Evolutionary conservation across 1,140 invertebrate species (phyloP).

Genomic region (Streblospio benedicti): DNA sequence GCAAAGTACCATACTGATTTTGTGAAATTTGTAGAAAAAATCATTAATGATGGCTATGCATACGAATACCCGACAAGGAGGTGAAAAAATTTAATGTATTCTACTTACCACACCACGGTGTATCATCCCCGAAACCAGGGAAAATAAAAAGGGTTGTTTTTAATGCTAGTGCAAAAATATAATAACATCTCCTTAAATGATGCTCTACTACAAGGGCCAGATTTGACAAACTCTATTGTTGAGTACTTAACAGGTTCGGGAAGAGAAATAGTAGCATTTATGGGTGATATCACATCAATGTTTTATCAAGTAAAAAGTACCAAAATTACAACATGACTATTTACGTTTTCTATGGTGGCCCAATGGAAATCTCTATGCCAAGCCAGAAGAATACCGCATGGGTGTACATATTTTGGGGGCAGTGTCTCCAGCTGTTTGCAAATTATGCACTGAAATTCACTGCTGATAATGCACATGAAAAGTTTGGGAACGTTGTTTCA

Average conservation of each 20-base stretch:
- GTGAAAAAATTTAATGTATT: too few species aligned
- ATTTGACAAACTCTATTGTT: not conserved
- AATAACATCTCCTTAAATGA: not conserved
- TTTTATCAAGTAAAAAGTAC: not conserved
- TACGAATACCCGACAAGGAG: too few species aligned
- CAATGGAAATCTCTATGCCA: too few species aligned
- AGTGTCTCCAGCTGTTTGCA: not conserved
- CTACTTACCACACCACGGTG: conserved; percentile 21
- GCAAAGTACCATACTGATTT: too few species aligned
- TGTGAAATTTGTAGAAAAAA: too few species aligned
- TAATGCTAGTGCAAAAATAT: conserved; percentile 17
- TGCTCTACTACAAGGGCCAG: not conserved
- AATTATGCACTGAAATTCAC: not conserved
- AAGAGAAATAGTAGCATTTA: not conserved
- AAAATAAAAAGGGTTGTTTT: conserved; percentile 19
- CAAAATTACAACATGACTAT: not conserved
- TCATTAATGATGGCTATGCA: too few species aligned
- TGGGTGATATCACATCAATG: too few species aligned
- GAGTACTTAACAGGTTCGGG: not conserved
- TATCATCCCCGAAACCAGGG: conserved; percentile 14
- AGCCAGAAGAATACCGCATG: not conserved
- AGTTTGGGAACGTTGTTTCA: too few species aligned
- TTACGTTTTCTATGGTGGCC: not conserved
- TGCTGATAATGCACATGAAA: too few species aligned
- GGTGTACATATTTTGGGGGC: not conserved